Base-by-base conservation (phyloP, 2,888 invertebrate genomes). In the Mythimna albipuncta region DNA sequence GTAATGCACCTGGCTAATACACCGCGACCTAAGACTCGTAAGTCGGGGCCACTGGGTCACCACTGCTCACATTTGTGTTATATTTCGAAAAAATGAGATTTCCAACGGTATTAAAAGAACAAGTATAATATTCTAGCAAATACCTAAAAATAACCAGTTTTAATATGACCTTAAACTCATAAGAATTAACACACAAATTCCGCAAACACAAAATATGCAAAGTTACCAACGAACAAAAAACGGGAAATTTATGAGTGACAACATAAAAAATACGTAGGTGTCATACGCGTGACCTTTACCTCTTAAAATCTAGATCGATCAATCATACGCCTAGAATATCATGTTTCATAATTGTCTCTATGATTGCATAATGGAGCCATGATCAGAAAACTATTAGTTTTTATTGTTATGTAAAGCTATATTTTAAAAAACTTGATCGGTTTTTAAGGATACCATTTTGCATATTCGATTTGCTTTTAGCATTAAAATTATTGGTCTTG, bases 221-320 rank as follows among this genome's bases (percentile, higher is more conserved):
- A 82, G 67, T 16, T 64, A 72, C 71, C 64, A 50, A 64, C 21
- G 62, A 61, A 35, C 35, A 72, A 77, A 74, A 70, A 72, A 67
- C 11, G 4, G 4, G 1, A 55, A 72, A 77, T 83, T 72, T 74
- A 82, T 83, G 80, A 77, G 80, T 58, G 73, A 73, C 83, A 72
- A 62, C 19, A 38, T 62, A 65, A 65, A 47, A 61, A 5, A 38
- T 59, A 73, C 19, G 77, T 82, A 80, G 83, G 80, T 74, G 82
- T 73, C 52, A 59, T 44, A 26, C 59, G 2, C 59, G 44, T 82
- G 77, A 84, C 82, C 85, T 85, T 85, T 70, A 50, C 4, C 35
- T 50, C 52, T 26, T 38, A 57, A 47, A 77, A 89, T 85, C 85
- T 88, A 86, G 86, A 89, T 77, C 85, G 69, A 89, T 89, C 83